Evolutionary conservation across 2,888 invertebrate genomes (phyloP).

Genomic region (Eudasyphora cyanicolor): DNA sequence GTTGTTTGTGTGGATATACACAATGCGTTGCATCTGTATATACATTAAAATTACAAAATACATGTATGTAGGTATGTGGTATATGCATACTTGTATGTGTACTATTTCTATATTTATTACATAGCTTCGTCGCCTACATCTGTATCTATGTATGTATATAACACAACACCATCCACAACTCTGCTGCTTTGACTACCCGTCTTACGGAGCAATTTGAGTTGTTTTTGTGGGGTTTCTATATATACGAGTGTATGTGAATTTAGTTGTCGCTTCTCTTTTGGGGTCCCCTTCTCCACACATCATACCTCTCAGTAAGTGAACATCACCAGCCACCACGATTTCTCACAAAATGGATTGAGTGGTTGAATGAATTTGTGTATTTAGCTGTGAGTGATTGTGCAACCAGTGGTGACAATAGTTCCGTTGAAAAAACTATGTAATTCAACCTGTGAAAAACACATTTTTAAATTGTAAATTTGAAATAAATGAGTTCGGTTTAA

Average conservation of each 20-base stretch:
- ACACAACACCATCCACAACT: too few relatives aligned
- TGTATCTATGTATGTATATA: background rate
- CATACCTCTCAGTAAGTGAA: background rate
- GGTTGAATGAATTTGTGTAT: slow-evolving; percentile 2
- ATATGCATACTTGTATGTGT: background rate
- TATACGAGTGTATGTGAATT: too few relatives aligned
- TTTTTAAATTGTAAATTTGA: too few relatives aligned
- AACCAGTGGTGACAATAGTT: too few relatives aligned
- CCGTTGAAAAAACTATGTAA: too few relatives aligned
- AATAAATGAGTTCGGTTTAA: too few relatives aligned
- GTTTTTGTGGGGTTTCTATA: background rate
- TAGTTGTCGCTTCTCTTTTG: slow-evolving; percentile 16
- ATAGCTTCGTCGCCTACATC: background rate
- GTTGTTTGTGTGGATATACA: background rate
- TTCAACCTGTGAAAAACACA: too few relatives aligned
- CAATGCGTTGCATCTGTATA: background rate
- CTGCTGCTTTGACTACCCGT: too few relatives aligned
- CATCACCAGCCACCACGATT: background rate
- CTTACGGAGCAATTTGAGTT: background rate
- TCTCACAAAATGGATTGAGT: background rate
- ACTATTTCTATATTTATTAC: slow-evolving; percentile 22
- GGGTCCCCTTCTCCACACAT: background rate
- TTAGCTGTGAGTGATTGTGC: too few relatives aligned
- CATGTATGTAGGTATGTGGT: background rate
- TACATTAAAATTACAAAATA: too few relatives aligned